Evolutionary conservation across 2,888 invertebrate genomes (phyloP), one percentile per base, ranked within the genome.

Genomic region (Pristionchus maxplancki): DNA sequence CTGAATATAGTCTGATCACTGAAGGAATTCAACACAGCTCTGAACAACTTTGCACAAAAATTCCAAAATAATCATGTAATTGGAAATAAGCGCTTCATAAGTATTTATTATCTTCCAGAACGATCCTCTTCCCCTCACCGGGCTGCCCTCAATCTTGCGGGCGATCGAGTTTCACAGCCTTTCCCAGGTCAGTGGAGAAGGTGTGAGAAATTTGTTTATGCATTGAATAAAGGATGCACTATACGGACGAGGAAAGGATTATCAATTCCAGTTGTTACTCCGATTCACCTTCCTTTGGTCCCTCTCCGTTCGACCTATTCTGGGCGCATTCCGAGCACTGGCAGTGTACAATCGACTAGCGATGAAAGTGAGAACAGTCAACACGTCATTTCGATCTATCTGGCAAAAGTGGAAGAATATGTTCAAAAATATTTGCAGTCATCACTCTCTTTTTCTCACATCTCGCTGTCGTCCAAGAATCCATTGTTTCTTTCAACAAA

Each of bases 241-340:
- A n/a, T n/a, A n/a, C n/a, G n/a, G n/a, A n/a, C n/a, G n/a, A n/a
- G n/a, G n/a, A n/a, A n/a, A n/a, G n/a, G n/a, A n/a, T n/a, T n/a
- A n/a, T n/a, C n/a, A n/a, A n/a, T n/a, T 78, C 0, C 78, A 78
- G 78, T 78, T 78, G 28, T 48, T 78, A 28, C 78, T 78, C 44
- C 78, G 78, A 1, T 78, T 78, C 78, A 78, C 78, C 11, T 44
- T 78, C 37, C 78, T 78, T 0, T 78, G n/a, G 44, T 78, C 78
- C 2, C 78, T 78, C 44, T 78, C 78, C 0, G 44, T 78, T 20
- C 40, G 78, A n/a, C 78, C 78, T 0, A 78, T 78, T 28, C 8
- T 78, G 13, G 78, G n/a, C 1, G 24, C 44, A 24, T 28, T 78
- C 15, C 78, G 78, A 0, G 24, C 44, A 15, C 8, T 48, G 11